phyloP scores from a whole-genome alignment of 2,113 vertebrate species.

The Brachypteracias leptosomus region DNA sequence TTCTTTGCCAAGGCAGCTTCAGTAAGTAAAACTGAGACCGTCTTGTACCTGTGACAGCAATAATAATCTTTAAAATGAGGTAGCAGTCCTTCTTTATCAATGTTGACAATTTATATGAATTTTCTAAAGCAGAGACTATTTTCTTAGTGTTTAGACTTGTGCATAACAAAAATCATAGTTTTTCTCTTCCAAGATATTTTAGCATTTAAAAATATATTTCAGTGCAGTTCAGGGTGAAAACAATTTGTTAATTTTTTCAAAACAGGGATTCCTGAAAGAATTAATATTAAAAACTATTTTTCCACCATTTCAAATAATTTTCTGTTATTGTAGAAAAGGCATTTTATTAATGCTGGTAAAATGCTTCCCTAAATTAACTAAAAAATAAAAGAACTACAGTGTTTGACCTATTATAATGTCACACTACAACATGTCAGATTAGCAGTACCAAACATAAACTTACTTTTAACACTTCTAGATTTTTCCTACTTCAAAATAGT shows the following conservation, averaged over 20 bases:
- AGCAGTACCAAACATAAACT: not conserved
- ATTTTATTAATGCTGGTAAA: not conserved
- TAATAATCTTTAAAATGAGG: not conserved
- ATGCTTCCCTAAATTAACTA: not conserved
- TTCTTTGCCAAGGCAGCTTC: not conserved
- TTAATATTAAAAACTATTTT: not conserved
- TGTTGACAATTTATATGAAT: not conserved
- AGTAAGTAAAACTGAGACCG: not conserved
- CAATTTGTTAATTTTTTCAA: not conserved
- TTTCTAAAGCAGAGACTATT: not conserved
- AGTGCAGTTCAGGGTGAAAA: not conserved
- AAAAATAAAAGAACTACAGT: not conserved
- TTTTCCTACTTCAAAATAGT: not conserved
- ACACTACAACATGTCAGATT: not conserved
- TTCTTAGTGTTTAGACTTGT: not conserved
- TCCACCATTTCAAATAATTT: not conserved
- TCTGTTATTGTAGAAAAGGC: not conserved
- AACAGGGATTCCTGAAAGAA: not conserved
- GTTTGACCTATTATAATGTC: not conserved
- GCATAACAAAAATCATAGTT: not conserved
- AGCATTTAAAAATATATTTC: not conserved
- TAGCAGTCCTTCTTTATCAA: not conserved
- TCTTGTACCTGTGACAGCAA: not conserved
- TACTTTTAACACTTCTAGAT: not conserved
- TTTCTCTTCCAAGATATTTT: not conserved